Conservation (phyloP, 2,797 vertebrate species). For the Ispidina lecontei region DNA sequence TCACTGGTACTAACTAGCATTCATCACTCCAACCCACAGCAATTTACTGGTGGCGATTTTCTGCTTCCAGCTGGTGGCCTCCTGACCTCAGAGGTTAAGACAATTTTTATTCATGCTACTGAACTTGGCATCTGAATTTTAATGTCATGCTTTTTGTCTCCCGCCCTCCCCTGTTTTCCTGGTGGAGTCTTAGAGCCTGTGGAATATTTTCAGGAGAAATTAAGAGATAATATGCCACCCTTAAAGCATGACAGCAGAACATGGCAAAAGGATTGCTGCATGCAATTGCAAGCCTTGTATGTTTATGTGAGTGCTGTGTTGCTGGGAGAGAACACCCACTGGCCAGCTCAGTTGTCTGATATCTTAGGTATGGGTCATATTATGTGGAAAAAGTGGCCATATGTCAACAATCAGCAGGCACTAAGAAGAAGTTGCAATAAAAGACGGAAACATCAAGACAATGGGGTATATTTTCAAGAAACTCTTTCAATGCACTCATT, state of each 20-base stretch:
- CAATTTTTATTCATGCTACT: conserved; percentile 73
- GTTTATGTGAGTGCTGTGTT: background rate
- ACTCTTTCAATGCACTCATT: background rate
- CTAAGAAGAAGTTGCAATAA: background rate
- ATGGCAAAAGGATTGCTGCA: background rate
- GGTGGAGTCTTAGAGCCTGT: background rate
- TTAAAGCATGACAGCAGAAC: background rate
- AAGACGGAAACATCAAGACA: background rate
- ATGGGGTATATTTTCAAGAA: background rate
- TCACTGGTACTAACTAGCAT: conserved; percentile 67
- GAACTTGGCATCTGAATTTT: conserved; percentile 73
- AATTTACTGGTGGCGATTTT: conserved; percentile 75
- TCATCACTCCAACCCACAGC: conserved; percentile 67
- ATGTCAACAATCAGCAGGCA: background rate
- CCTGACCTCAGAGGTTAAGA: conserved; percentile 69
- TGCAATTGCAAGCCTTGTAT: background rate
- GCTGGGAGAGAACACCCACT: background rate
- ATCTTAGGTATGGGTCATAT: background rate
- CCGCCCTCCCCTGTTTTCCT: background rate
- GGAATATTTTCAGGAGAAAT: conserved; percentile 24
- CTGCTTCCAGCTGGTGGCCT: conserved; percentile 74
- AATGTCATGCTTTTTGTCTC: conserved; percentile 44
- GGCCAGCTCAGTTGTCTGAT: background rate
- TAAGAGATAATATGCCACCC: background rate
- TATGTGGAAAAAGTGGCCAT: background rate